A percentile compares a stretch with the other conserved stretches of the same genome.
Conservation (phyloP, 1,140 invertebrate species). For the Cheumatopsyche charites region DNA sequence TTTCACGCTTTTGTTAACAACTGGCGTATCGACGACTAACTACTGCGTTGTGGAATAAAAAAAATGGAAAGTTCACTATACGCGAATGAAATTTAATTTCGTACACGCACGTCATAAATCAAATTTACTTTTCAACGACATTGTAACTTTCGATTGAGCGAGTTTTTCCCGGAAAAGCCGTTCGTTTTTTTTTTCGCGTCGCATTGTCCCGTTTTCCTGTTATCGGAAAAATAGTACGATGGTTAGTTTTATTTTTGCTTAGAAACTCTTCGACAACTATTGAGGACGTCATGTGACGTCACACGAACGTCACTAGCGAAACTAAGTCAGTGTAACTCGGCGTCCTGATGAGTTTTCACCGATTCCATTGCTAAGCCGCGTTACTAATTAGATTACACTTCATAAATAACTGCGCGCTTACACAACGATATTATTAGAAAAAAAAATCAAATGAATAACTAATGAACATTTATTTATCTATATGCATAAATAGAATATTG, state of each 20-base stretch:
- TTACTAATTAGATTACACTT: slow-evolving; percentile 25
- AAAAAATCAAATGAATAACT: too few species aligned
- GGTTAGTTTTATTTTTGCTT: background rate
- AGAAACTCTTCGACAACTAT: background rate
- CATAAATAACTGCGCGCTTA: slow-evolving; percentile 20
- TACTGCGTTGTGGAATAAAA: too few species aligned
- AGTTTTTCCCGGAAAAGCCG: too few species aligned
- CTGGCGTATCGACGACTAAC: background rate
- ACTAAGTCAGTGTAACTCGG: slow-evolving; percentile 11
- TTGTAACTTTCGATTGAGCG: too few species aligned
- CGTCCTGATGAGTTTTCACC: slow-evolving; percentile 23
- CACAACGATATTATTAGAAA: too few species aligned
- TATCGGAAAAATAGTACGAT: too few species aligned
- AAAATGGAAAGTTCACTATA: slow-evolving; percentile 5
- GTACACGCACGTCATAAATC: too few species aligned
- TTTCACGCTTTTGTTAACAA: slow-evolving; percentile 15
- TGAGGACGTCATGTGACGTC: slow-evolving; percentile 12
- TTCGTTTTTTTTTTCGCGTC: too few species aligned
- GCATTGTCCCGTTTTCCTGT: too few species aligned
- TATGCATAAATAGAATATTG: too few species aligned
- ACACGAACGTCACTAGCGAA: background rate
- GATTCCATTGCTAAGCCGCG: slow-evolving; percentile 1
- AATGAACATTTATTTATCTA: too few species aligned
- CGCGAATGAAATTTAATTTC: background rate
- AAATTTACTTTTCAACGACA: too few species aligned